These are phyloP conservation scores for Etheostoma spectabile DNA, from an alignment of 2,113 vertebrate genomes.

Conservation along the genomic window DNA sequence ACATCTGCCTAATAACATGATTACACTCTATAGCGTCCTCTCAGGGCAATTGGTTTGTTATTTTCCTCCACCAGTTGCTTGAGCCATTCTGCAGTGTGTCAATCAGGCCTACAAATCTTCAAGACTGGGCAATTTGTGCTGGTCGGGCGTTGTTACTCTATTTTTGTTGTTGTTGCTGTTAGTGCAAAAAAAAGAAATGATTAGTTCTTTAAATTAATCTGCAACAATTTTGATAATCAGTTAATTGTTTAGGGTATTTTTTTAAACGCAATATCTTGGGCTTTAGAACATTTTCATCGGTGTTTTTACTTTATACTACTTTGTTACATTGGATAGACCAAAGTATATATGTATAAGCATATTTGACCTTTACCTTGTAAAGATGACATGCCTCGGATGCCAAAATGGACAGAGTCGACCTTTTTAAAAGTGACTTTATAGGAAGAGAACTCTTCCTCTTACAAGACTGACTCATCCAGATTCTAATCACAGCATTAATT, in stretches of 20 bases:
- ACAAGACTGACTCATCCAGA: constrained; percentile 63
- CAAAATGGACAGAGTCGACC: constrained; percentile 21
- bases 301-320: not conserved
- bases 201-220: not conserved
- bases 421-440: constrained; percentile 45
- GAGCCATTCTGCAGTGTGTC: not conserved
- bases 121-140: not conserved
- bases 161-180: not conserved
- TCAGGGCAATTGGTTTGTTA: constrained; percentile 20
- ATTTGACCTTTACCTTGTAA: not conserved
- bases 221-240: not conserved
- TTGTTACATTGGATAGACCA: not conserved
- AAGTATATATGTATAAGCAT: too few species aligned
- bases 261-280: not conserved
- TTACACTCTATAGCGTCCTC: constrained; percentile 20
- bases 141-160: not conserved
- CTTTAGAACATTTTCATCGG: not conserved
- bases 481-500: constrained; percentile 56
- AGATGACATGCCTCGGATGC: constrained; percentile 38
- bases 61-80: constrained; percentile 27
- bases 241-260: not conserved
- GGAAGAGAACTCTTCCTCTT: constrained; percentile 53
- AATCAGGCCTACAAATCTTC: not conserved
- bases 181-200: not conserved
- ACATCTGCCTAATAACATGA: constrained; percentile 40